A percentile compares a stretch with the other conserved stretches of the same genome.
Conservation (phyloP, 2,888 invertebrate species). For the Euplexia lucipara region DNA sequence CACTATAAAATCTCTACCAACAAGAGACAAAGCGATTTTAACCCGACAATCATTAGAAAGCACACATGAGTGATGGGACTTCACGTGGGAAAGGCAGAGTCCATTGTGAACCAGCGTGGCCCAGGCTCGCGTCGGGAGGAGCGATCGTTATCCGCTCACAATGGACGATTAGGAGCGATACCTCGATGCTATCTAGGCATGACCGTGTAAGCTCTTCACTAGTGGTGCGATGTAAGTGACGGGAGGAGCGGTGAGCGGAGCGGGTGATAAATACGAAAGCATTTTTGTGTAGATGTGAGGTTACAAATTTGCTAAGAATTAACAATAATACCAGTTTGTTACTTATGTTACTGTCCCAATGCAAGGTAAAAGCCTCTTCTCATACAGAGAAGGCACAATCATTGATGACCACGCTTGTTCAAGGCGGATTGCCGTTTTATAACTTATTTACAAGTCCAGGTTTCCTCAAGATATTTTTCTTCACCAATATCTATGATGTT, state of each 20-base stretch:
- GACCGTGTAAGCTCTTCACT: slow-evolving; percentile 76
- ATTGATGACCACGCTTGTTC: no score
- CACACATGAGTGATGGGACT: slow-evolving; percentile 61
- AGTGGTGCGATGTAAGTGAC: slow-evolving; percentile 53
- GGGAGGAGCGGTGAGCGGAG: background rate
- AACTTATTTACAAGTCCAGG: no score
- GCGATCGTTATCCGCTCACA: slow-evolving; percentile 80
- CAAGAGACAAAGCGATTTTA: slow-evolving; percentile 47
- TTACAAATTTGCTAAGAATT: no score
- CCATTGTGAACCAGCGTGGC: slow-evolving; percentile 69
- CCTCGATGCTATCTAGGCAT: slow-evolving; percentile 77
- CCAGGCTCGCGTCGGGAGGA: slow-evolving; percentile 59
- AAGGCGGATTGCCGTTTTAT: no score
- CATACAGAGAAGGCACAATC: no score
- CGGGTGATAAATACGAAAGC: background rate
- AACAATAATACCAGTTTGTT: no score
- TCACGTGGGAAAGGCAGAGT: slow-evolving; percentile 67
- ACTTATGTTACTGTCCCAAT: no score
- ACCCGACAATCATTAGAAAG: slow-evolving; percentile 70
- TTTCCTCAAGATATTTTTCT: no score
- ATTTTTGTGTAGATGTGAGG: background rate
- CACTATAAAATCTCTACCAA: slow-evolving; percentile 14
- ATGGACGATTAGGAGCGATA: slow-evolving; percentile 83
- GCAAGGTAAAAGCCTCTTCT: no score
- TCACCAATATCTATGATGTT: no score